Evolutionary conservation across 2,113 vertebrate genomes (phyloP).

Genomic region (Cavia aperea): DNA sequence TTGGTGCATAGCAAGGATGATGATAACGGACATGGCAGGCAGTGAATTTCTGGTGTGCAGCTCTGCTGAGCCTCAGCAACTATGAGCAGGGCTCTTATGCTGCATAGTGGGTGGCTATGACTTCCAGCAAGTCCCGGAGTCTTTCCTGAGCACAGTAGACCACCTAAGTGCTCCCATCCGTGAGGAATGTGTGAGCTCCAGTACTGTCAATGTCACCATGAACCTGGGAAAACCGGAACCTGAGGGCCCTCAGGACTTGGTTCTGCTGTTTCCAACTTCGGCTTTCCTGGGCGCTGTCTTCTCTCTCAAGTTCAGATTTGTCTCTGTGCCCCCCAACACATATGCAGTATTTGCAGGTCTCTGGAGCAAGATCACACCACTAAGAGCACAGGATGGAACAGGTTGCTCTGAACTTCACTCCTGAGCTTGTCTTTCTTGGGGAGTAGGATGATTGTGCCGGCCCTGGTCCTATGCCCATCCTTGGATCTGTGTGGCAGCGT

Average conservation of each 20-base stretch:
- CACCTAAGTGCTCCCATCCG: not conserved
- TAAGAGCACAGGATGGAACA: not conserved
- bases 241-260: not conserved
- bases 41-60: rapidly evolving
- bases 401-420: not conserved
- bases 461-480: too few species aligned
- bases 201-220: not conserved
- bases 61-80: not conserved
- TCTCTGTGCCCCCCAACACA: not conserved
- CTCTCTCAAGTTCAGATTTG: too few species aligned
- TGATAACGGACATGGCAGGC: rapidly evolving
- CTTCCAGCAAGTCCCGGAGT: rapidly evolving
- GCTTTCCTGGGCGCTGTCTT: not conserved
- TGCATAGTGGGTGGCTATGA: rapidly evolving
- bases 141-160: not conserved
- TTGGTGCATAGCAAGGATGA: rapidly evolving
- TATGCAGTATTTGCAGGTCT: not conserved
- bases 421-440: not conserved
- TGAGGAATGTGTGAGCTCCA: rapidly evolving
- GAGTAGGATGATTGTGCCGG: not conserved
- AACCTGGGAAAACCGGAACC: not conserved
- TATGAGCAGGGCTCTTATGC: too few species aligned
- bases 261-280: not conserved
- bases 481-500: not conserved
- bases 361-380: too few species aligned